phyloP scores from a whole-genome alignment of 2,888 invertebrate species.

The Ichneumon xanthorius region DNA sequence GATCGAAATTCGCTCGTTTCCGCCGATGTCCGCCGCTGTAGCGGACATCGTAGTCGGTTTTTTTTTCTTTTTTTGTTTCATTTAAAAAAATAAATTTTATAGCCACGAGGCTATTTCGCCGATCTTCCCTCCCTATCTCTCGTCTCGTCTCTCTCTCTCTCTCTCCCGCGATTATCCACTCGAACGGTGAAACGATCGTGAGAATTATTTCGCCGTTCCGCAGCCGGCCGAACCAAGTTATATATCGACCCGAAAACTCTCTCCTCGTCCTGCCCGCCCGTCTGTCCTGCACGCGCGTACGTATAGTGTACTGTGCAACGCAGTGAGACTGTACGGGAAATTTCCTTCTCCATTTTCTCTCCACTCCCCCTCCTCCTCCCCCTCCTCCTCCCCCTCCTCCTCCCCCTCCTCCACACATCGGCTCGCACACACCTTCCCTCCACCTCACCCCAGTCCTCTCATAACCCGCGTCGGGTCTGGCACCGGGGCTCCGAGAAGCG shows the following conservation, averaged over 20 bases:
- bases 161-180: constrained; percentile 77
- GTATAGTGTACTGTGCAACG: constrained; percentile 1
- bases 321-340: constrained; percentile 38
- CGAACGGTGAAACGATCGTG: constrained; percentile 75
- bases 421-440: constrained; percentile 38
- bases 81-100: neutral
- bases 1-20: neutral
- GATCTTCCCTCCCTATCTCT: constrained; percentile 37
- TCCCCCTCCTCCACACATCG: constrained; percentile 14
- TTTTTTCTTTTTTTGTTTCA: neutral
- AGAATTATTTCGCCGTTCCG: constrained; percentile 72
- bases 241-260: constrained; percentile 60
- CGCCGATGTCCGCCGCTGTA: neutral
- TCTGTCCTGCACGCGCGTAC: constrained; percentile 23
- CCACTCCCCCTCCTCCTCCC: constrained; percentile 39
- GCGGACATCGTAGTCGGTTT: neutral
- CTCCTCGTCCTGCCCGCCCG: constrained; percentile 53
- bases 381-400: too few relatives aligned
- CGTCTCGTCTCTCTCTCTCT: constrained; percentile 24
- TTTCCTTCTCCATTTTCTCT: constrained; percentile 44
- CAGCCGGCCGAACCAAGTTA: constrained; percentile 61
- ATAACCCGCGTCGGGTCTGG: constrained; percentile 63
- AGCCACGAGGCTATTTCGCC: constrained; percentile 26
- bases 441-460: constrained; percentile 41
- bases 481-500: constrained; percentile 71